Evolutionary conservation across 2,888 invertebrate genomes (phyloP), one percentile per base, ranked within the genome.

Genomic region (Mesoligia furuncula): DNA sequence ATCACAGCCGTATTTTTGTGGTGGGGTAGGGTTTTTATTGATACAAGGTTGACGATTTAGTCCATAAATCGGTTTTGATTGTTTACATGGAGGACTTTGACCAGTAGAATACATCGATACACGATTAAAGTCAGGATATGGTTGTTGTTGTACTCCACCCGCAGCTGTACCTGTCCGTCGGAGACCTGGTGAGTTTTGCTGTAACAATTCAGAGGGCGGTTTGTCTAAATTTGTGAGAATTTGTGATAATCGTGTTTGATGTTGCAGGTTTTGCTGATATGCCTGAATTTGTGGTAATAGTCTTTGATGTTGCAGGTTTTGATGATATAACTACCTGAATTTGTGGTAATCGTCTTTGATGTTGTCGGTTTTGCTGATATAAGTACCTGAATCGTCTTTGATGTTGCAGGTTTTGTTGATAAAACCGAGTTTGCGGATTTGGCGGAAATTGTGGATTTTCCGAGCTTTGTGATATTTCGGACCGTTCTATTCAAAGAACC

Each of bases 121-220:
- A 65, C 59, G 66, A 61, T 84, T 71, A 78, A 79, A 79, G 70
- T 84, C 67, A 57, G 84, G 81, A 73, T 71, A 73, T 36, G 64
- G 65, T 51, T 71, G 75, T 51, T 71, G 75, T 83, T 27, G 70
- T 68, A 65, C 65, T 74, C 66, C 77, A 66, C 57, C 51, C 27
- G 42, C 24, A 64, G 84, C 39, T 62, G 39, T 45, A 51, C n/a
- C 15, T 71, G 72, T 67, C 36, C n/a, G 64, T 6, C 36, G 6
- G 6, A 65, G 39, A 39, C 36, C 48, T 45, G 73, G 9, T 42
- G 71, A 27, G 57, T 42, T 4, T 51, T 9, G 82, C 84, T 82
- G 84, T 74, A 84, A 82, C 76, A 79, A 84, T 74, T 54, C 78
- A 84, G 70, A 51, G 73, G 74, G 65, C 57, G 59, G 67, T 75